Evolutionary conservation across 53 echinoderm and acorn worm species (phyloP).

Genomic region (Echinometra lucunter): DNA sequence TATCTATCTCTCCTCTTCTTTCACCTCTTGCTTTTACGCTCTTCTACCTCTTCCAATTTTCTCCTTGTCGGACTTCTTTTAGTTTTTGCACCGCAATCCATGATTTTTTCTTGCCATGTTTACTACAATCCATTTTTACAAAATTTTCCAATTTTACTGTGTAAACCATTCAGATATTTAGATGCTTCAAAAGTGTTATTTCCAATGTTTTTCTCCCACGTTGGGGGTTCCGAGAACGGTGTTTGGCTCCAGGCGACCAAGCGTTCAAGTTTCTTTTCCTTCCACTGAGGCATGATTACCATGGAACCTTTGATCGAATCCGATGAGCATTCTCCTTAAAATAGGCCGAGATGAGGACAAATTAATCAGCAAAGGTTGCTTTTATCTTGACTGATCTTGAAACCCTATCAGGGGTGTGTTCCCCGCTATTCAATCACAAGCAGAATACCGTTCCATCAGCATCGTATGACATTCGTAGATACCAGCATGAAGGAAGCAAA

Average conservation of each 20-base stretch:
- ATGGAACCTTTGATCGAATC: background rate
- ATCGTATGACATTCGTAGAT: background rate
- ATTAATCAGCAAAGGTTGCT: background rate
- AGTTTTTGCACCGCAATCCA: no score
- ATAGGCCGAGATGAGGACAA: constrained; percentile 29
- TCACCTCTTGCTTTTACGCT: background rate
- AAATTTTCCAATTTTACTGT: background rate
- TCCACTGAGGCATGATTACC: constrained; percentile 25
- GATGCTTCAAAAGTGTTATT: background rate
- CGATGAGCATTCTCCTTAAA: constrained; percentile 29
- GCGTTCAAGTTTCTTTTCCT: background rate
- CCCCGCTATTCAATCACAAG: constrained; percentile 31
- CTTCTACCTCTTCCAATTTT: background rate
- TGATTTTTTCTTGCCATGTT: no score
- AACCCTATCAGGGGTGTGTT: background rate
- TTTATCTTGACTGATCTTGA: constrained; percentile 1
- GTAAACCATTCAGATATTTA: background rate
- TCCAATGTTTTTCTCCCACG: background rate
- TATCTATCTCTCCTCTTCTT: background rate
- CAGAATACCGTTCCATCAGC: constrained; percentile 36
- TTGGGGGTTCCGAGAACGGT: background rate
- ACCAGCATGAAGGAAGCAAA: background rate
- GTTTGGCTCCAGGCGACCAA: background rate
- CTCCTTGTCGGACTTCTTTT: no score
- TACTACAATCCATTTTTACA: background rate